Evolutionary conservation across 2,113 vertebrate genomes (phyloP), one percentile per base, ranked within the genome.

Genomic region (Martes martes): DNA sequence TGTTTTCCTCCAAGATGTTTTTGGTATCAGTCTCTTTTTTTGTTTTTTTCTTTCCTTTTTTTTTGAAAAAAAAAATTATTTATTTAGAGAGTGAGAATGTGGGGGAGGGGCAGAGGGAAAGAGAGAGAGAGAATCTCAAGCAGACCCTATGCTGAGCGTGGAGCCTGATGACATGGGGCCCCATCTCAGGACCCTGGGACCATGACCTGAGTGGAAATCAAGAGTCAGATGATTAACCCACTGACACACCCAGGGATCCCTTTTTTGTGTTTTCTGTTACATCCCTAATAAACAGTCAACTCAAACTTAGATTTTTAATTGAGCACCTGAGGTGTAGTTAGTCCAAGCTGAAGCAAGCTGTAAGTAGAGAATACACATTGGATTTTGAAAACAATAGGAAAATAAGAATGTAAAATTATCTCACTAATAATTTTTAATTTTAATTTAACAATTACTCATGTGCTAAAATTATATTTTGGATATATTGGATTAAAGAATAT

Each of bases 391-490:
- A 69, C 15, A 83, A 39, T n/a, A 78, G 73, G 31, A 94, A 94
- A 95, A 87, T 24, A 85, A 87, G 67, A 63, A 91, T 73, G 31
- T 90, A 81, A 96, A 85, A 71, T 59, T 63, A 65, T 50, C 24
- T 76, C 57, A 82, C n/a, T 78, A 94, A 65, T 73, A 94, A 83
- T 76, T 80, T 86, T 93, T 81, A 31, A 45, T 65, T 85, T 47
- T 76, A 45, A 76, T 85, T 45, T 76, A 47, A 76, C 7, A 28
- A 76, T 36, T 88, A 57, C n/a, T 78, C 28, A 63, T 7, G 84
- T 84, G 45, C 52, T 81, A 45, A 94, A 92, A 82, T 61, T 83
- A 33, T 67, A 73, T 84, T 94, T 91, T 96, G 47, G 55, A 90
- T 89, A 97, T 8, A 94, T 1, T 79, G 24, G 31, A n/a, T 79